Evolutionary conservation across 1,140 invertebrate genomes (phyloP), one percentile per base, ranked within the genome.

Genomic region (Heliconius congener): DNA sequence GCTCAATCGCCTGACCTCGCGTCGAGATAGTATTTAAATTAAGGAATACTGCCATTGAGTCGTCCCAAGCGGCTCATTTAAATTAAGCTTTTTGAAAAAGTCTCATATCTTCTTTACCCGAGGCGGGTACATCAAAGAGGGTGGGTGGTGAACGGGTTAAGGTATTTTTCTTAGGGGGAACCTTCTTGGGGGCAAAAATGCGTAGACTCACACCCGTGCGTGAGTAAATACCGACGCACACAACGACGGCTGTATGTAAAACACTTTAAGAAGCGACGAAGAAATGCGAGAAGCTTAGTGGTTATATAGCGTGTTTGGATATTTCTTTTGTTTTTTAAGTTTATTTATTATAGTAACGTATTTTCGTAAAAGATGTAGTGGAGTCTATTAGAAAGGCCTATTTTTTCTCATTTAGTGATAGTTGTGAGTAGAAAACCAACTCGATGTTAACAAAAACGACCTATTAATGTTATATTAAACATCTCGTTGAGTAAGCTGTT

Each of bases 41-140:
- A 91, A 90, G 88, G 90, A 93, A 91, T 92, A 92, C 88, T 90
- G 86, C 86, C 89, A 91, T 93, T 93, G 90, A 92, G 90, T 87
- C 90, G 87, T 94, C 89, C 88, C 91, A 72, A 86, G 87, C 86
- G 90, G 82, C 91, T 93, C 91, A 93, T 94, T 94, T 94, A 93
- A 94, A 94, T 94, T 94, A 94, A 93, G 92, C 92, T 94, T 94
- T 94, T 92, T 92, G 90, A 93, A 94, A 94, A 94, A 94, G 89
- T 93, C 93, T 93, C 93, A 94, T 93, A 94, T 94, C 92, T 94
- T 92, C 90, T 91, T 93, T 91, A 92, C 87, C 91, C 88, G 90
- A 85, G 92, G 90, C 86, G 89, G 91, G 89, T 91, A 92, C 91
- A 92, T 93, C 92, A 92, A 94, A 92, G 87, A 87, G 89, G 91